Evolutionary conservation across 2,797 vertebrate genomes (phyloP).

Genomic region (Epinephelus awoara): DNA sequence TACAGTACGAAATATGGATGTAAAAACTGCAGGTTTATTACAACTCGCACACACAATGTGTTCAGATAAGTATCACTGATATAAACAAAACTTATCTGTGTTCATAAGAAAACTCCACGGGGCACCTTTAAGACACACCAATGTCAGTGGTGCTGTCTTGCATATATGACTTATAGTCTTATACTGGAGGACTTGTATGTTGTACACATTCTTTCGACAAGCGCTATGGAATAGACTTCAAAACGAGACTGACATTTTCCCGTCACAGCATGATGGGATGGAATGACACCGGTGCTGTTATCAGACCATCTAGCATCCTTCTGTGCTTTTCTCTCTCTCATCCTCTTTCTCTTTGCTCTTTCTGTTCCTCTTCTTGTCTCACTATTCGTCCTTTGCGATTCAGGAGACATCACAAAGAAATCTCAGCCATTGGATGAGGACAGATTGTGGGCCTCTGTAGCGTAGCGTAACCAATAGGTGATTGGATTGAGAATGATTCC

Average conservation of each 20-base stretch:
- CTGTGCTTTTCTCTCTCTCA: not conserved
- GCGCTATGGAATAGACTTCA: too few species aligned
- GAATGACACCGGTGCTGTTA: not conserved
- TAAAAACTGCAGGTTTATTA: too few species aligned
- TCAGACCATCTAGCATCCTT: constrained; percentile 13
- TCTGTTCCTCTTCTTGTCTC: constrained; percentile 22
- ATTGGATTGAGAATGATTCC: constrained; percentile 85
- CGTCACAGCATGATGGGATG: not conserved
- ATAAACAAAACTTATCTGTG: too few species aligned
- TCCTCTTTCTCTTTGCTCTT: constrained; percentile 17
- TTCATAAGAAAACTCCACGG: not conserved
- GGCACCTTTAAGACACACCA: not conserved
- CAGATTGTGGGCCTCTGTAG: constrained; percentile 77
- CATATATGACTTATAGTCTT: too few species aligned
- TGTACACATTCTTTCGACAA: too few species aligned
- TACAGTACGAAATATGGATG: too few species aligned
- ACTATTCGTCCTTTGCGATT: constrained; percentile 69
- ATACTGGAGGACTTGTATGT: too few species aligned
- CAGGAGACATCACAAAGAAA: constrained; percentile 71
- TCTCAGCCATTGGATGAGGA: constrained; percentile 72
- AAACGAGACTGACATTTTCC: not conserved
- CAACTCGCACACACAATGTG: too few species aligned
- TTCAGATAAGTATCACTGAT: too few species aligned
- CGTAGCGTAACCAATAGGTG: constrained; percentile 80
- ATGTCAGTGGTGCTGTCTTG: too few species aligned